Conservation (phyloP, 2,797 vertebrate species). For the Simalia tracyae region DNA sequence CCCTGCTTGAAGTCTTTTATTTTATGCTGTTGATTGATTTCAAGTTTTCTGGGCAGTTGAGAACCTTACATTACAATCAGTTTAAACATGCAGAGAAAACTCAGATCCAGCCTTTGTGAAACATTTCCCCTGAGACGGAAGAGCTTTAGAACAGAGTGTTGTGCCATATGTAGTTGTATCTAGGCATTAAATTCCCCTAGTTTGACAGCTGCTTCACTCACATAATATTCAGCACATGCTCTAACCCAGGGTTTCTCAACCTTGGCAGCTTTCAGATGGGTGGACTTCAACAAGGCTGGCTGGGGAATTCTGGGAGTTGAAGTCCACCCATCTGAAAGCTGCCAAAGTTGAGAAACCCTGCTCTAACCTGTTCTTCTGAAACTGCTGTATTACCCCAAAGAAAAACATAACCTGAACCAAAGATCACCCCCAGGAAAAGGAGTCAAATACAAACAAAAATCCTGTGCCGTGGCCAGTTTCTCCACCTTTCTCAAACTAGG, state of each 20-base stretch:
- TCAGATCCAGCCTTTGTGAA: neutral
- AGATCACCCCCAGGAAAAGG: neutral
- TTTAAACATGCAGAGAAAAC: neutral
- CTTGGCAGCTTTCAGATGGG: too few species aligned
- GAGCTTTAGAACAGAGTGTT: neutral
- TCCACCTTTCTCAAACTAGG: neutral
- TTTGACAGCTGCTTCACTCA: neutral
- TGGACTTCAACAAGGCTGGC: too few species aligned
- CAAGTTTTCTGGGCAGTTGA: too few species aligned
- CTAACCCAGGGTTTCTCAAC: neutral
- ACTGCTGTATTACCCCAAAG: neutral
- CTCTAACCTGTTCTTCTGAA: neutral
- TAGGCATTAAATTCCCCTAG: too few species aligned
- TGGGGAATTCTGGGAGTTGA: too few species aligned
- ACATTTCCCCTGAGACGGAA: neutral
- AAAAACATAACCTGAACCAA: neutral
- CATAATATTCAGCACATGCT: neutral
- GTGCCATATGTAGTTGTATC: neutral
- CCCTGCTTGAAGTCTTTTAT: too few species aligned
- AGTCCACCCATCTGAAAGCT: too few species aligned
- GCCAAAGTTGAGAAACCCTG: too few species aligned
- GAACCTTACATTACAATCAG: neutral
- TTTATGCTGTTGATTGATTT: too few species aligned
- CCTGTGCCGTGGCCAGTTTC: neutral
- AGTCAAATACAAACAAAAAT: neutral